Evolutionary conservation across 2,888 invertebrate species (phyloP).

Genomic region (Ryuthela nishihirai): DNA sequence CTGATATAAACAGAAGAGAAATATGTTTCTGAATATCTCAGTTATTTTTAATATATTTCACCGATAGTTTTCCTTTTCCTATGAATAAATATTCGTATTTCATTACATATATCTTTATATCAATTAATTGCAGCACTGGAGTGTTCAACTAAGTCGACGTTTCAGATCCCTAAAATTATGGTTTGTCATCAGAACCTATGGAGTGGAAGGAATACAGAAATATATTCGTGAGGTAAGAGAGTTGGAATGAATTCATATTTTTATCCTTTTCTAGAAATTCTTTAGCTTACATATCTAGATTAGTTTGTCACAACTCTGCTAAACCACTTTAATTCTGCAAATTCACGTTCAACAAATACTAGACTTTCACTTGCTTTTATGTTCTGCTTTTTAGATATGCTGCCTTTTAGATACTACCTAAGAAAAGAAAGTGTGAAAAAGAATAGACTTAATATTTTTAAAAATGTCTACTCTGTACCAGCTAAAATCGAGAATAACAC

Average conservation of each 20-base stretch:
- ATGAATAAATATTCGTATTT: background rate
- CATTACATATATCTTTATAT: no score
- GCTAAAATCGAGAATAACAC: no score
- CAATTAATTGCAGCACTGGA: slow-evolving; percentile 78
- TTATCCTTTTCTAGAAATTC: slow-evolving; percentile 2
- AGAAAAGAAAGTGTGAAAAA: no score
- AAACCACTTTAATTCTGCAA: background rate
- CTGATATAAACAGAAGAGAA: no score
- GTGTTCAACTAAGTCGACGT: slow-evolving; percentile 87
- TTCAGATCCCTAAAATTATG: slow-evolving; percentile 94
- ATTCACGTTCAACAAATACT: slow-evolving; percentile 2
- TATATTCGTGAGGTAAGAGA: slow-evolving; percentile 71
- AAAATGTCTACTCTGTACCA: no score
- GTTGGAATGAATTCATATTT: background rate
- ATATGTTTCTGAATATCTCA: no score
- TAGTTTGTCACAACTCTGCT: no score
- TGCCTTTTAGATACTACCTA: no score
- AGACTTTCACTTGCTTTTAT: no score
- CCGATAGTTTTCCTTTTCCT: background rate
- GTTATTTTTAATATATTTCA: background rate
- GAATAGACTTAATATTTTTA: no score
- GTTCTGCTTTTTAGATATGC: no score
- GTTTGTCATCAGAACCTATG: slow-evolving; percentile 93
- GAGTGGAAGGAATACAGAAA: slow-evolving; percentile 84
- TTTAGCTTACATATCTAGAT: no score